phyloP scores from a whole-genome alignment of 2,113 vertebrate species.

The Dipodomys stephensi region DNA sequence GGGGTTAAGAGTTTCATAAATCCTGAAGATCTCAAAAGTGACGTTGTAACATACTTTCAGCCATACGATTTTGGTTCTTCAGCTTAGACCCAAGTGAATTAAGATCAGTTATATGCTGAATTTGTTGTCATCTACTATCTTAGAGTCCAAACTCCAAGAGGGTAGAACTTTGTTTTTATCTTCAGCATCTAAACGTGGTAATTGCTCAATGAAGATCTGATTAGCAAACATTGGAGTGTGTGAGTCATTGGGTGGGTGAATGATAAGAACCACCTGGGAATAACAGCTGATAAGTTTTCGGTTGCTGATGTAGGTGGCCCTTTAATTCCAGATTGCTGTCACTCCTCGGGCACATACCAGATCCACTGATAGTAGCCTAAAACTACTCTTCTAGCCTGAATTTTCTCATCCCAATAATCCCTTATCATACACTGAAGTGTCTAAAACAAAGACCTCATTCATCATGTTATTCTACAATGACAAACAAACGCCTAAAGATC shows the following conservation, averaged over 20 bases:
- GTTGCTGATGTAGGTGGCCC: not conserved
- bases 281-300: not conserved
- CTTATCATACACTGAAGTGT: not conserved
- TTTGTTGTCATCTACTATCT: not conserved
- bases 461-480: not conserved
- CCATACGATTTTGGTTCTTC: not conserved
- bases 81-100: not conserved
- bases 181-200: not conserved
- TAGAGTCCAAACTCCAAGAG: not conserved
- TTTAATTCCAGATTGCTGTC: not conserved
- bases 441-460: slow-evolving; percentile 14
- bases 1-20: not conserved
- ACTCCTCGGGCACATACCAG: not conserved
- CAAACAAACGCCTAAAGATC: not conserved
- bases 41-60: not conserved
- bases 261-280: not conserved
- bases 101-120: not conserved
- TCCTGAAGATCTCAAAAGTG: not conserved
- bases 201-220: not conserved
- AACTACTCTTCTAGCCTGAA: not conserved
- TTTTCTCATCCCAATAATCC: not conserved
- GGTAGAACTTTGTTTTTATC: not conserved
- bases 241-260: not conserved
- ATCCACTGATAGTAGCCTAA: not conserved
- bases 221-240: not conserved